These are phyloP conservation scores for Tetramorium parvispinum DNA, from an alignment of 1,140 invertebrate species.

Conservation along the genomic window DNA sequence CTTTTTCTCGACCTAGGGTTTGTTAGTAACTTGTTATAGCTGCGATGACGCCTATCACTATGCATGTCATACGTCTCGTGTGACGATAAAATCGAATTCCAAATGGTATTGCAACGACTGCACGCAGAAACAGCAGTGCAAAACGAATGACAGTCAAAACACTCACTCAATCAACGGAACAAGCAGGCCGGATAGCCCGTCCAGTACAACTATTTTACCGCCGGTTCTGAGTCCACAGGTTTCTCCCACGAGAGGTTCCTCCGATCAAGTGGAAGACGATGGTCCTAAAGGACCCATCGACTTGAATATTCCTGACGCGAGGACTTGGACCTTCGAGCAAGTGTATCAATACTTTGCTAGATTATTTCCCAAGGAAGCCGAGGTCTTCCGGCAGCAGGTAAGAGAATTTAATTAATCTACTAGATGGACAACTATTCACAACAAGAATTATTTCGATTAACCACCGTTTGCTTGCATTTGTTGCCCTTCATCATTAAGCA, in stretches of 20 bases:
- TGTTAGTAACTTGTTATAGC: slow-evolving; percentile 91
- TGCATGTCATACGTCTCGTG: slow-evolving; percentile 89
- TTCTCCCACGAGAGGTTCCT: slow-evolving; percentile 77
- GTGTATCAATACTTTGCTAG: slow-evolving; percentile 92
- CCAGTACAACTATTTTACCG: slow-evolving; percentile 76
- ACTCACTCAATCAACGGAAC: slow-evolving; percentile 62
- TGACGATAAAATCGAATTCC: slow-evolving; percentile 79
- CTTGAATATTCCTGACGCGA: slow-evolving; percentile 91
- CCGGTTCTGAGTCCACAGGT: slow-evolving; percentile 83
- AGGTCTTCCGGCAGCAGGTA: slow-evolving; percentile 93
- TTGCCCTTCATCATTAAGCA: neutral
- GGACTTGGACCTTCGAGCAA: slow-evolving; percentile 92
- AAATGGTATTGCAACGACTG: slow-evolving; percentile 84
- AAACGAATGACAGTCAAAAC: slow-evolving; percentile 53
- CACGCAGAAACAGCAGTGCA: slow-evolving; percentile 75
- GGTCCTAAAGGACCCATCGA: slow-evolving; percentile 84
- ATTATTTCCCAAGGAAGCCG: slow-evolving; percentile 91
- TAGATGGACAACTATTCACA: neutral
- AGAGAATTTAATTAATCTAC: slow-evolving; percentile 61
- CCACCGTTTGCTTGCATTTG: neutral
- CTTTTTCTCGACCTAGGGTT: slow-evolving; percentile 75
- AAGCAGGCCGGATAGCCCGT: slow-evolving; percentile 78
- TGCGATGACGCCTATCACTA: slow-evolving; percentile 94
- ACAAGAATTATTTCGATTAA: neutral
- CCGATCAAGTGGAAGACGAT: slow-evolving; percentile 81